These are phyloP conservation scores for Odontomyia ornata DNA, from an alignment of 2,888 invertebrate genomes.

Conservation along the genomic window DNA sequence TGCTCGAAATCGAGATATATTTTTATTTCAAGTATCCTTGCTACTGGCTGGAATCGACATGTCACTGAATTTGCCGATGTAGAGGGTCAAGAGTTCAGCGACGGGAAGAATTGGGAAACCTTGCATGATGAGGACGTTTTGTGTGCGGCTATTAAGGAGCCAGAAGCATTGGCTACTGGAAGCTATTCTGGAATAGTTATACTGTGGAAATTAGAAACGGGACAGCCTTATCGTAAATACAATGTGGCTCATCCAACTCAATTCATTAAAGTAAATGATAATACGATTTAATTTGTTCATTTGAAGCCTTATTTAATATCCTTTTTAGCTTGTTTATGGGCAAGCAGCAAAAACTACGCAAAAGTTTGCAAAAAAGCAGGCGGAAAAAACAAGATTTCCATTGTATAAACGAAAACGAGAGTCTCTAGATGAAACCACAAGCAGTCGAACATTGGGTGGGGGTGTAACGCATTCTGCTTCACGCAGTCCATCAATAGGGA, in stretches of 20 bases:
- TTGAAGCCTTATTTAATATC: background rate
- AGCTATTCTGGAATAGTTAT: conserved; percentile 82
- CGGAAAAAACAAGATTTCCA: conserved; percentile 13
- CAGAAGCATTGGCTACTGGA: conserved; percentile 77
- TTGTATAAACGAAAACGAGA: background rate
- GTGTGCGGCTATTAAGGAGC: conserved; percentile 72
- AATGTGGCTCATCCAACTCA: conserved; percentile 61
- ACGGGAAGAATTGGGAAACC: conserved; percentile 75
- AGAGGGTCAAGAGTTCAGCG: conserved; percentile 66
- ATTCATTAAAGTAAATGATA: conserved; percentile 57
- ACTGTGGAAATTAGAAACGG: conserved; percentile 84
- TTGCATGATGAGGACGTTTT: conserved; percentile 80
- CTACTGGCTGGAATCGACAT: conserved; percentile 80
- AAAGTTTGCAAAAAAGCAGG: background rate
- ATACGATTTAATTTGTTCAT: conserved; percentile 11
- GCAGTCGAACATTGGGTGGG: background rate
- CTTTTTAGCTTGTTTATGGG: conserved; percentile 12
- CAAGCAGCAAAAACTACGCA: background rate
- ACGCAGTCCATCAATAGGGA: background rate
- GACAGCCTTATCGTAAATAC: conserved; percentile 72
- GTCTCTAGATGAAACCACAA: background rate
- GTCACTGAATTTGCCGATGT: conserved; percentile 74
- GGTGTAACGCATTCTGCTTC: background rate
- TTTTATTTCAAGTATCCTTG: conserved; percentile 70
- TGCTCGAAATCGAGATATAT: background rate